phyloP scores from a whole-genome alignment of 2,113 vertebrate genomes.

The Okapia johnstoni region DNA sequence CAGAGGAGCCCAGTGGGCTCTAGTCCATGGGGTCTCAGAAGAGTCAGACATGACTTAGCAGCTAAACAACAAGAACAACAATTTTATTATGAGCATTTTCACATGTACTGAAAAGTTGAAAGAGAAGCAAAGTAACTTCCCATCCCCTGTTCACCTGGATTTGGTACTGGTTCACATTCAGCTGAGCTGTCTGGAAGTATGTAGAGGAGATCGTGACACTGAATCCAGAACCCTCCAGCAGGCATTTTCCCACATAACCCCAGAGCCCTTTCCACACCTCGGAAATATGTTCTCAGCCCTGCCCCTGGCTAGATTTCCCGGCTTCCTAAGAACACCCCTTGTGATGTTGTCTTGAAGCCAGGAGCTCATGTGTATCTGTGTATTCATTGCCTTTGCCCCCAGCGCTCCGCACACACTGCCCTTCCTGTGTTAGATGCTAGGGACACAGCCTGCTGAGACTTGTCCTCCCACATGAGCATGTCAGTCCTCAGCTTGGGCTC shows the following conservation, averaged over 20 bases:
- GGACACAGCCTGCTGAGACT: neutral
- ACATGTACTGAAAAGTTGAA: neutral
- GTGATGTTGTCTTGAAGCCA: neutral
- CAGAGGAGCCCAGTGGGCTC: neutral
- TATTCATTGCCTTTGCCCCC: neutral
- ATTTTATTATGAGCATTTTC: neutral
- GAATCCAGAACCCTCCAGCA: neutral
- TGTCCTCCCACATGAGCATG: accelerated
- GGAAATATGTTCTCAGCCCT: neutral
- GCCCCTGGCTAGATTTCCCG: neutral
- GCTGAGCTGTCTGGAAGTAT: neutral
- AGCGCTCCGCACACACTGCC: neutral
- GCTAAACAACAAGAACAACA: neutral
- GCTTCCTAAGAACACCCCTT: neutral
- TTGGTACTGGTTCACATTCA: neutral
- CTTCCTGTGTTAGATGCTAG: neutral
- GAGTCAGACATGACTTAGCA: neutral
- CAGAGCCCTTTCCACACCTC: neutral
- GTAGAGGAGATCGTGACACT: neutral
- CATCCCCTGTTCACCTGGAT: neutral
- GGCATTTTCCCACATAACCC: neutral
- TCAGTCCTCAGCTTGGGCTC: neutral
- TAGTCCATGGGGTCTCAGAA: neutral
- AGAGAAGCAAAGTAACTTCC: neutral
- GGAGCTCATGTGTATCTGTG: neutral